A percentile compares a stretch with the other conserved stretches of the same genome.
These are phyloP conservation scores for Alexandromys fortis DNA, from an alignment of 2,113 vertebrate genomes.

Conservation along the genomic window DNA sequence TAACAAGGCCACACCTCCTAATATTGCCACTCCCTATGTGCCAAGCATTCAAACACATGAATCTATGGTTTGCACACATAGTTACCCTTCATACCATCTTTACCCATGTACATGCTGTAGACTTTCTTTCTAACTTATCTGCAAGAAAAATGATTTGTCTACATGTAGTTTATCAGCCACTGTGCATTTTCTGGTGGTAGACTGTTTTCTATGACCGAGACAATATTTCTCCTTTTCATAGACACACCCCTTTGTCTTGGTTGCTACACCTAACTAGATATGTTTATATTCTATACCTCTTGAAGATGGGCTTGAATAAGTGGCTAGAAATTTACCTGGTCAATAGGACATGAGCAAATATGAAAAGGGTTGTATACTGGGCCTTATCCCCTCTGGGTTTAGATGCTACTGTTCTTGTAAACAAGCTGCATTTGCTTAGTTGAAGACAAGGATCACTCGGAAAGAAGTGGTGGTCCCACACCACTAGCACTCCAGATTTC, in stretches of 20 bases:
- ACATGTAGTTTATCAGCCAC: neutral
- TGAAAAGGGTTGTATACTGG: neutral
- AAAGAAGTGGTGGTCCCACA: neutral
- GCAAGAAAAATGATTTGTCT: neutral
- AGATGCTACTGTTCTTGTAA: neutral
- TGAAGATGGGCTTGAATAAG: neutral
- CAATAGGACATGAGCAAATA: neutral
- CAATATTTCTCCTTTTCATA: neutral
- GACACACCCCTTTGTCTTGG: neutral
- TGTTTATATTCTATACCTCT: neutral
- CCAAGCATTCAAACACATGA: neutral
- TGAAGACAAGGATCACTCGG: neutral
- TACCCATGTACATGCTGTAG: neutral
- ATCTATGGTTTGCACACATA: neutral
- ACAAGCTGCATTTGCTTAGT: neutral
- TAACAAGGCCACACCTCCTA: neutral
- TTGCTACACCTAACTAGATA: neutral
- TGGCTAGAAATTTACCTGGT: neutral
- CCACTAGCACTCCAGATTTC: neutral
- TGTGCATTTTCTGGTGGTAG: conserved; percentile 1
- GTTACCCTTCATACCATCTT: neutral
- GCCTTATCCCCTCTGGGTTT: neutral
- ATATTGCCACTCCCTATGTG: neutral
- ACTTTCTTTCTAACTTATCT: neutral
- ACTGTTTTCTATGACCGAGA: conserved; percentile 7